Percentiles rank a stretch among this genome's conserved stretches.
phyloP scores from a whole-genome alignment of 2,888 invertebrate genomes.

The Mesorhabditis spiculigera region DNA sequence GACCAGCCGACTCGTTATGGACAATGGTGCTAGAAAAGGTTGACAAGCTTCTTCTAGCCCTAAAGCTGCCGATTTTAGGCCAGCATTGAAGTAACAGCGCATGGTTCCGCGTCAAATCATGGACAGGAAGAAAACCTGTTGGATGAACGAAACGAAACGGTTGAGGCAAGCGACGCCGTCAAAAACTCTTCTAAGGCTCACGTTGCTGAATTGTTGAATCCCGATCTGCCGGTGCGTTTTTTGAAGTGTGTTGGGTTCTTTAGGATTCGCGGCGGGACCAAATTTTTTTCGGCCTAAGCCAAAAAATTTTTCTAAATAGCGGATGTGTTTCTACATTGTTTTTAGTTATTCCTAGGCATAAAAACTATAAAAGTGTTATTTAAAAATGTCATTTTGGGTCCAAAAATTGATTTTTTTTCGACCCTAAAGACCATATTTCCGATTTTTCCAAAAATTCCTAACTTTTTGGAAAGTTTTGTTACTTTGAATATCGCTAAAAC shows the following conservation, averaged over 20 bases:
- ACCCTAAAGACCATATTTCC: too few relatives aligned
- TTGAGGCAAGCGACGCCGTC: background rate
- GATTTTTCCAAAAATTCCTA: too few relatives aligned
- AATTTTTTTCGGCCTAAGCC: too few relatives aligned
- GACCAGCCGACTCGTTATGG: conserved; percentile 27
- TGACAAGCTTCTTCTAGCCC: background rate
- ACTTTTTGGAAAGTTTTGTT: too few relatives aligned
- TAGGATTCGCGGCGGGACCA: background rate
- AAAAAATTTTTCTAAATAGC: too few relatives aligned
- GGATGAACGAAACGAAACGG: background rate
- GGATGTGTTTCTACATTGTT: too few relatives aligned
- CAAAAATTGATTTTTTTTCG: too few relatives aligned
- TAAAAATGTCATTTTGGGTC: too few relatives aligned
- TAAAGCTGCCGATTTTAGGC: background rate
- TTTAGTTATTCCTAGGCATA: too few relatives aligned
- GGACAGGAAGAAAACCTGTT: background rate
- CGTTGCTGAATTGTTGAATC: background rate
- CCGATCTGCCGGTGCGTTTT: background rate
- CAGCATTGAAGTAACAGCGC: background rate
- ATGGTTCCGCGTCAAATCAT: background rate
- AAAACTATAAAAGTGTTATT: too few relatives aligned
- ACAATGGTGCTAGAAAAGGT: conserved; percentile 29
- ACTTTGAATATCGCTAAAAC: too few relatives aligned
- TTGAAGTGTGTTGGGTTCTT: background rate
- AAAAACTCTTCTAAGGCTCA: background rate